These are phyloP conservation scores for Ornithorhynchus anatinus DNA, from an alignment of 2,113 vertebrate genomes.

Conservation along the genomic window DNA sequence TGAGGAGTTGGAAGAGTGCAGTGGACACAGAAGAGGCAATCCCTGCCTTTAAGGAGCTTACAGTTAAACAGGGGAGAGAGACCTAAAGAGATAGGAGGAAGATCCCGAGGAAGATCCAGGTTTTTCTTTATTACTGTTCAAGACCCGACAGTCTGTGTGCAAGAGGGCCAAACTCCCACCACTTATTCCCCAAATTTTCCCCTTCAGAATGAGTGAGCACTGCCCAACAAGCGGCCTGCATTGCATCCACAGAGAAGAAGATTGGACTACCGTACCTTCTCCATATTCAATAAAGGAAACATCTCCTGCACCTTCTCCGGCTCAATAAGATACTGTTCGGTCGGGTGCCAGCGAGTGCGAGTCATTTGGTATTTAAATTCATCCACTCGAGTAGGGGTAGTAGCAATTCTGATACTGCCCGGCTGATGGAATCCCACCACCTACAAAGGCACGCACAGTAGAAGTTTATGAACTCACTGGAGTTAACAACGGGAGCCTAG, in stretches of 20 bases:
- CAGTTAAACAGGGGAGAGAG: neutral
- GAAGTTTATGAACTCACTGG: neutral
- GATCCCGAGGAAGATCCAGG: neutral
- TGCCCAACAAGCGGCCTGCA: neutral
- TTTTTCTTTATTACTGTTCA: constrained; percentile 36
- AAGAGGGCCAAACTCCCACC: too few relatives aligned
- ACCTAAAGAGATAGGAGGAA: constrained; percentile 3
- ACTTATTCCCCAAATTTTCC: neutral
- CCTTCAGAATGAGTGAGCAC: neutral
- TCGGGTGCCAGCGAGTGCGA: constrained; percentile 86
- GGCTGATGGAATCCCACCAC: constrained; percentile 93
- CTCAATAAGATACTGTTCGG: constrained; percentile 82
- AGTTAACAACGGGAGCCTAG: neutral
- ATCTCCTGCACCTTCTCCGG: constrained; percentile 89
- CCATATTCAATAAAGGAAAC: constrained; percentile 89
- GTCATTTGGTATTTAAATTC: constrained; percentile 97
- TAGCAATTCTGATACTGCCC: constrained; percentile 92
- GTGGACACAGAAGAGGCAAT: neutral
- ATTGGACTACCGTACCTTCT: constrained; percentile 77
- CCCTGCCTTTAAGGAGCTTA: neutral
- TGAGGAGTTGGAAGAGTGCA: too few relatives aligned
- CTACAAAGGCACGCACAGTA: constrained; percentile 63
- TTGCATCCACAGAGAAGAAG: neutral
- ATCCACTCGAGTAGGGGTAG: constrained; percentile 86
- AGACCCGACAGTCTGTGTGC: too few relatives aligned